These are phyloP conservation scores for Neoscelio sp. DNA, from an alignment of 2,888 invertebrate genomes.

Conservation along the genomic window DNA sequence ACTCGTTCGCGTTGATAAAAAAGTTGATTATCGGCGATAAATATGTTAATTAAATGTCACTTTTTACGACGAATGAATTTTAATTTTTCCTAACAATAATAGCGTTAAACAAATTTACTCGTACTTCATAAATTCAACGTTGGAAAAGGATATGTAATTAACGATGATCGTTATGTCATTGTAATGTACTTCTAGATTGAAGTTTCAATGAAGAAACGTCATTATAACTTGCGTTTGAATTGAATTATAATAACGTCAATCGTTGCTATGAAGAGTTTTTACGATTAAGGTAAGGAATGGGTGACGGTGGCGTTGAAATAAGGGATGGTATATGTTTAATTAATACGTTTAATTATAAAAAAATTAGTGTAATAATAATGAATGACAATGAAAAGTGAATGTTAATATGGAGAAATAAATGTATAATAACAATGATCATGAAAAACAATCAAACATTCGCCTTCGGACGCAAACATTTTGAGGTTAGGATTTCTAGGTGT, in stretches of 20 bases:
- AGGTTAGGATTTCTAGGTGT: too few species aligned
- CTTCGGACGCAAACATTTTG: too few species aligned
- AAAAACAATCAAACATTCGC: too few species aligned
- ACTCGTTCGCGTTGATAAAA: conserved; percentile 49
- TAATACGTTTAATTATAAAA: too few species aligned
- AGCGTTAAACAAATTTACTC: conserved; percentile 14
- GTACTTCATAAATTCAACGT: not conserved
- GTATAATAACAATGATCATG: too few species aligned
- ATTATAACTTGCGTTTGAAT: conserved; percentile 16
- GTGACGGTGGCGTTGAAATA: too few species aligned
- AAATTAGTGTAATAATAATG: too few species aligned
- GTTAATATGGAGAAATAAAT: too few species aligned
- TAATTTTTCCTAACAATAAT: conserved; percentile 6
- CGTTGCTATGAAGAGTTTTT: conserved; percentile 12
- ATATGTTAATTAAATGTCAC: conserved; percentile 39
- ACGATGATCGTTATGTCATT: conserved; percentile 41
- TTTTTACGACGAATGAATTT: conserved; percentile 12
- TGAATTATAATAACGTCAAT: conserved; percentile 24
- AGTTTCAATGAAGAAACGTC: conserved; percentile 11
- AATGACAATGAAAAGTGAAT: too few species aligned
- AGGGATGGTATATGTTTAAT: too few species aligned
- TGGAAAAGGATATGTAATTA: conserved; percentile 28
- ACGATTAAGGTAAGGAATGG: too few species aligned
- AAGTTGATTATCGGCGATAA: conserved; percentile 35
- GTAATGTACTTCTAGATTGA: conserved; percentile 15